Evolutionary conservation across 1,140 invertebrate species (phyloP).

Genomic region (Drosophila mauritiana): DNA sequence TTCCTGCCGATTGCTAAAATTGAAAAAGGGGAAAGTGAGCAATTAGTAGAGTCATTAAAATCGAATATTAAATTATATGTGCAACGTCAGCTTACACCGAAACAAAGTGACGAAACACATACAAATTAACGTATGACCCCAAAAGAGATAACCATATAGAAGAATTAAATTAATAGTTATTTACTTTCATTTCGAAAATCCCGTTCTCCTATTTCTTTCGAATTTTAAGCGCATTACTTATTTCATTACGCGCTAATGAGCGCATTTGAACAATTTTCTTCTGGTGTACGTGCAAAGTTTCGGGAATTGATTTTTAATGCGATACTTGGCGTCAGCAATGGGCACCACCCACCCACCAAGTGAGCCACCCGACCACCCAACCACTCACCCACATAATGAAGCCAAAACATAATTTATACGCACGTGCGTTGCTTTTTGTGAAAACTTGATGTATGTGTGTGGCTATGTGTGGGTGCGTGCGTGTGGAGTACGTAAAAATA

Average conservation of each 20-base stretch:
- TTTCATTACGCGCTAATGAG: constrained; percentile 6
- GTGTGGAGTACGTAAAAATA: constrained; percentile 66
- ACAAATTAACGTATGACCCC: neutral
- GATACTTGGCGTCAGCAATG: constrained; percentile 44
- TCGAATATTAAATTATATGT: constrained; percentile 1
- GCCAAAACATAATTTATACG: constrained; percentile 78
- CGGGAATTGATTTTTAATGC: constrained; percentile 80
- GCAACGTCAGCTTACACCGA: neutral
- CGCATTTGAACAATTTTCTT: constrained; percentile 18
- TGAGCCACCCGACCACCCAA: neutral
- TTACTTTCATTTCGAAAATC: too few relatives aligned
- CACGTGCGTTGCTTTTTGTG: constrained; percentile 45
- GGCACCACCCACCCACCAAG: constrained; percentile 2
- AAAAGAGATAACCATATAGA: too few relatives aligned
- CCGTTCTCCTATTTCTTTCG: too few relatives aligned
- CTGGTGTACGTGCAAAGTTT: constrained; percentile 67
- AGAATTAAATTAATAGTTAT: too few relatives aligned
- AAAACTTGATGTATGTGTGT: constrained; percentile 10
- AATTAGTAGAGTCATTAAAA: constrained; percentile 6
- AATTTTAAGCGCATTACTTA: neutral
- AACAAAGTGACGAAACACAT: neutral
- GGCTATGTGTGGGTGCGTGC: constrained; percentile 20
- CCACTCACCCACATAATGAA: constrained; percentile 57
- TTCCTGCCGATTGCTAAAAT: constrained; percentile 31
- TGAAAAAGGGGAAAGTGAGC: neutral